Evolutionary conservation across 2,797 vertebrate genomes (phyloP).

Genomic region (Cryptoprocta ferox): DNA sequence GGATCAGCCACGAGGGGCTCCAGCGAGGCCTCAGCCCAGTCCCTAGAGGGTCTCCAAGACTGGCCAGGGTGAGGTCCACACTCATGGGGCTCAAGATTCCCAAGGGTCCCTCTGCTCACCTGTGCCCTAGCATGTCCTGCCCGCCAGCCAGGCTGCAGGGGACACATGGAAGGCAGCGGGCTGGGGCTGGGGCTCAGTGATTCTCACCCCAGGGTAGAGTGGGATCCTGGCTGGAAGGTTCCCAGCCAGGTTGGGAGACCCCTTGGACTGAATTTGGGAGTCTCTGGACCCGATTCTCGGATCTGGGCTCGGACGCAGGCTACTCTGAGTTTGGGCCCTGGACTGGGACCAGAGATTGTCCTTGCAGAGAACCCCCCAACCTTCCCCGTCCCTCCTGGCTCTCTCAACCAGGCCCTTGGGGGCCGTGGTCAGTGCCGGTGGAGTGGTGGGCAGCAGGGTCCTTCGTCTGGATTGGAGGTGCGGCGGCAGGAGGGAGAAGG

Average conservation of each 20-base stretch:
- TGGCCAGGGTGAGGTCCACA: rapidly evolving
- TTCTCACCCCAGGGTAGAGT: too few species aligned
- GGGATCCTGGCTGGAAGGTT: rapidly evolving
- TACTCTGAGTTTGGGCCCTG: background rate
- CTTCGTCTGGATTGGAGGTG: background rate
- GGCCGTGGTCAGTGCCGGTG: rapidly evolving
- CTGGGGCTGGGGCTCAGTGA: background rate
- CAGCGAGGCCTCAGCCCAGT: background rate
- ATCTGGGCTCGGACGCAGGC: rapidly evolving
- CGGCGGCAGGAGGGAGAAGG: too few species aligned
- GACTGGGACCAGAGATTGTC: background rate
- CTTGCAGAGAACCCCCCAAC: background rate
- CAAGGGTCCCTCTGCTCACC: too few species aligned
- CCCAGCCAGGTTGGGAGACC: rapidly evolving
- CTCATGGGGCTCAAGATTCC: rapidly evolving
- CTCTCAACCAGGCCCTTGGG: background rate
- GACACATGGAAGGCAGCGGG: rapidly evolving
- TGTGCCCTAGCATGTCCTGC: rapidly evolving
- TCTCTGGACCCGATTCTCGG: background rate
- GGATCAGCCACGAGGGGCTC: background rate
- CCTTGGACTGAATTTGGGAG: background rate
- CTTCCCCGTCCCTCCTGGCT: background rate
- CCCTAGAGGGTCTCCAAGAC: background rate
- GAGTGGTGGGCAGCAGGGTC: rapidly evolving
- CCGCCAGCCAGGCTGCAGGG: rapidly evolving